Percentiles rank a stretch among this genome's conserved stretches.
Conservation (phyloP, 1,140 invertebrate genomes). For the Drosophila burlai region DNA sequence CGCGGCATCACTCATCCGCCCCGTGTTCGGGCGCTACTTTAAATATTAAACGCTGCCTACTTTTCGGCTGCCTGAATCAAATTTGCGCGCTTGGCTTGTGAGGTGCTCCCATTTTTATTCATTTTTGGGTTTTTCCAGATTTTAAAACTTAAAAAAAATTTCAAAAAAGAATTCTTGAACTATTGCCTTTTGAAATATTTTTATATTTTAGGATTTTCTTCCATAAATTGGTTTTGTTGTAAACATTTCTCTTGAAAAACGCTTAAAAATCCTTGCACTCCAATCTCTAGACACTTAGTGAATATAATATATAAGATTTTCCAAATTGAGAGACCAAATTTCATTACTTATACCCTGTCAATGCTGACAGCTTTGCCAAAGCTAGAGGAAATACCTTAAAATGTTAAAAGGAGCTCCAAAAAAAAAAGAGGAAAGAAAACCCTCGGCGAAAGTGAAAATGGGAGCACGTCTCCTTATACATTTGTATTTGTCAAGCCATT, state of each 20-base stretch:
- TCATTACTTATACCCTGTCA: not conserved
- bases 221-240: too few relatives aligned
- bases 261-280: too few relatives aligned
- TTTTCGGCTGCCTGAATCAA: slow-evolving; percentile 50
- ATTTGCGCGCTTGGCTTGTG: not conserved
- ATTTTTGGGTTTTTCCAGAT: not conserved
- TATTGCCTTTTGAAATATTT: not conserved
- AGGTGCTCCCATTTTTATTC: not conserved
- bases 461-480: slow-evolving; percentile 5
- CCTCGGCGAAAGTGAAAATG: slow-evolving; percentile 25
- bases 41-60: slow-evolving; percentile 62
- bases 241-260: too few relatives aligned
- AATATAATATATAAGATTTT: not conserved
- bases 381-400: not conserved
- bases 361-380: not conserved
- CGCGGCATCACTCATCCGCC: slow-evolving; percentile 26
- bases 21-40: slow-evolving; percentile 34
- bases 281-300: not conserved
- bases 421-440: not conserved
- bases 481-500: slow-evolving; percentile 73
- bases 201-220: too few relatives aligned
- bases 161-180: accelerated
- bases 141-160: not conserved
- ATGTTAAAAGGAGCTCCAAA: not conserved
- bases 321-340: not conserved